Conservation (phyloP, 2,113 vertebrate genomes). For the Campylomormyrus numenius region DNA sequence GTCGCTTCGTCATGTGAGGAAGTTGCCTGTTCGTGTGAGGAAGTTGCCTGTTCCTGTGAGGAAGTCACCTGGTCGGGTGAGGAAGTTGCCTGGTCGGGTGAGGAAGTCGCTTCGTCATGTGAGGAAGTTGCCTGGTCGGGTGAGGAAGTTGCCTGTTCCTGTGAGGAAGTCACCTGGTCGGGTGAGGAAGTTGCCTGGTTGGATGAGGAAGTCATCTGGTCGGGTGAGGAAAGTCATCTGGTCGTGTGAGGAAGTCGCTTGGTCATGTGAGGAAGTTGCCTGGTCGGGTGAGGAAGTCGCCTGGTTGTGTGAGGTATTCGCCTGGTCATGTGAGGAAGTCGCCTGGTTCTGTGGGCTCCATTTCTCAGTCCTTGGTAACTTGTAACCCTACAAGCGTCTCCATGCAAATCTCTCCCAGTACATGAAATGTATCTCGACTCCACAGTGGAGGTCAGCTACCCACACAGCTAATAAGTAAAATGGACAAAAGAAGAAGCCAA, state of each 20-base stretch:
- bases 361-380: neutral
- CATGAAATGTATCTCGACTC: neutral
- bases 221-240: neutral
- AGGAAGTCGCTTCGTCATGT: neutral
- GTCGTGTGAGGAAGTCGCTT: too few species aligned
- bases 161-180: neutral
- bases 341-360: neutral
- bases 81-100: too few species aligned
- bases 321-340: neutral
- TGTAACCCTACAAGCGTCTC: neutral
- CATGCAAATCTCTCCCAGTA: neutral
- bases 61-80: too few species aligned
- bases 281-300: neutral
- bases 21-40: too few species aligned
- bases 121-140: neutral
- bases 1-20: too few species aligned
- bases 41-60: too few species aligned
- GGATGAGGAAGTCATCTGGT: too few species aligned
- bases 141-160: neutral
- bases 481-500: neutral
- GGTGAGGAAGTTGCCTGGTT: too few species aligned
- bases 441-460: slow-evolving; percentile 2
- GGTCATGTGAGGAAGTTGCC: too few species aligned
- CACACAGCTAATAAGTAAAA: slow-evolving; percentile 11
- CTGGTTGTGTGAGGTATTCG: neutral